Evolutionary conservation across 2,888 invertebrate genomes (phyloP).

Genomic region (Serrognathus titanus): DNA sequence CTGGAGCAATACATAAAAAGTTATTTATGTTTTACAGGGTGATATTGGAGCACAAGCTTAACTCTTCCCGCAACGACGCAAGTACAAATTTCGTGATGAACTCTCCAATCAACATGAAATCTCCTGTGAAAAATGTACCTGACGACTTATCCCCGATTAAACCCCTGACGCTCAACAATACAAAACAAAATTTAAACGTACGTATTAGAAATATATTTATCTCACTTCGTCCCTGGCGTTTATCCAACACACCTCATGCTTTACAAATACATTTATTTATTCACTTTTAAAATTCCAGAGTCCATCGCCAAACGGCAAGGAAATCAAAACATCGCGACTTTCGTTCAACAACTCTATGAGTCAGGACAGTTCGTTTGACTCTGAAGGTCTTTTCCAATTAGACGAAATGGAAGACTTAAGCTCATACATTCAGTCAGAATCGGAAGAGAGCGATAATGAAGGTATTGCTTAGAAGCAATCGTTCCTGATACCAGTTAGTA

Average conservation of each 20-base stretch:
- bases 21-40: constrained; percentile 15
- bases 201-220: neutral
- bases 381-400: constrained; percentile 73
- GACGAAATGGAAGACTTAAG: constrained; percentile 62
- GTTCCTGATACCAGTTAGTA: neutral
- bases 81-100: constrained; percentile 24
- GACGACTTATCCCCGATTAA: constrained; percentile 19
- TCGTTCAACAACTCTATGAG: neutral
- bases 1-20: neutral
- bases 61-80: constrained; percentile 13
- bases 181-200: constrained; percentile 11
- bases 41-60: constrained; percentile 18
- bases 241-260: neutral
- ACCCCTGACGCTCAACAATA: constrained; percentile 4
- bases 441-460: constrained; percentile 71
- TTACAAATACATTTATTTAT: neutral
- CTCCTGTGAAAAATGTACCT: constrained; percentile 25
- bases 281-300: neutral
- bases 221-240: neutral
- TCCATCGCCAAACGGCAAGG: constrained; percentile 4
- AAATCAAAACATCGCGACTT: constrained; percentile 1
- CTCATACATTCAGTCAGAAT: constrained; percentile 51
- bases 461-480: constrained; percentile 50
- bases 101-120: constrained; percentile 15
- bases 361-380: constrained; percentile 8